A percentile compares a stretch with the other conserved stretches of the same genome.
phyloP scores from a whole-genome alignment of 2,113 vertebrate genomes.

The Sisor rabdophorus region DNA sequence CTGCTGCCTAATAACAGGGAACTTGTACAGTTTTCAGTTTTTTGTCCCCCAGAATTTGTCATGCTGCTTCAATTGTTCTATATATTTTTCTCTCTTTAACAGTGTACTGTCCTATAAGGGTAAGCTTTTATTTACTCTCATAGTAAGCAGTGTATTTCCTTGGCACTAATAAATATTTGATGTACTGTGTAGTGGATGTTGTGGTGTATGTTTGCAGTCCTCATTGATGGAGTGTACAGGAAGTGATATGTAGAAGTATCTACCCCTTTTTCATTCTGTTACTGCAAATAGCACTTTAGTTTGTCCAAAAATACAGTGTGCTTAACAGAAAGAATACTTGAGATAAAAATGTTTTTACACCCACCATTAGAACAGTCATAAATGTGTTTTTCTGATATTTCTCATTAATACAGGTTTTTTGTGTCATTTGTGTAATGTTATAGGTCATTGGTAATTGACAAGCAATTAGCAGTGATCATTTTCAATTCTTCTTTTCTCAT shows the following conservation, averaged over 20 bases:
- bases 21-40: conserved; percentile 18
- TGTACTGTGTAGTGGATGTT: neutral
- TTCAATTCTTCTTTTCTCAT: too few relatives aligned
- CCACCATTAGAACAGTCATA: neutral
- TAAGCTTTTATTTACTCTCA: conserved; percentile 16
- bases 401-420: neutral
- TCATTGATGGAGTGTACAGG: neutral
- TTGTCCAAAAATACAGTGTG: neutral
- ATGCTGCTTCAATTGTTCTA: too few relatives aligned
- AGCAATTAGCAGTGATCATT: too few relatives aligned
- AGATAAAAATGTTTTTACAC: neutral
- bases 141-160: conserved; percentile 8
- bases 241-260: neutral
- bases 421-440: neutral
- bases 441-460: too few relatives aligned
- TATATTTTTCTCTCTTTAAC: neutral
- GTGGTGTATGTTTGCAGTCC: conserved; percentile 6
- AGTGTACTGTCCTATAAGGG: neutral
- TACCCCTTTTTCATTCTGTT: neutral
- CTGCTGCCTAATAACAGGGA: conserved; percentile 46
- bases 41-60: too few relatives aligned
- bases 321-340: neutral
- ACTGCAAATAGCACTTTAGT: neutral
- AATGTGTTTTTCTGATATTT: neutral
- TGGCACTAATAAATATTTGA: neutral